Percentiles rank a stretch among this genome's conserved stretches.
Conservation (phyloP, 2,797 vertebrate species). For the Chloroceryle amazona region DNA sequence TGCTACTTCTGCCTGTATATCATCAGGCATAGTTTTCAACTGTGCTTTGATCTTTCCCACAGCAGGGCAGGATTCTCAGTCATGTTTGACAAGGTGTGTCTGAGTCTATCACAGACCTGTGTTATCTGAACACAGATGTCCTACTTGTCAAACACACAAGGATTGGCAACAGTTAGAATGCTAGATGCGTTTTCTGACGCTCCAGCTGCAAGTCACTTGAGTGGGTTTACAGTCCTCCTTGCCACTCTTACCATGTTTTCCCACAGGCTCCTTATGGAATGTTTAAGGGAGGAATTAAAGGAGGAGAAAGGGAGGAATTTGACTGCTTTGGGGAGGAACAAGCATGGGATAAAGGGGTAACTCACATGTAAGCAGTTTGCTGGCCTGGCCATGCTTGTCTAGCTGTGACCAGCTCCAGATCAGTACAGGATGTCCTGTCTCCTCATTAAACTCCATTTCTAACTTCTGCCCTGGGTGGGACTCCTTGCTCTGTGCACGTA, state of each 20-base stretch:
- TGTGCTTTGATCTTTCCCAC: not conserved
- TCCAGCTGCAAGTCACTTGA: not conserved
- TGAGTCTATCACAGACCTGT: not conserved
- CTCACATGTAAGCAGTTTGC: not conserved
- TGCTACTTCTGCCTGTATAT: not conserved
- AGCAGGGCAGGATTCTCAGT: not conserved
- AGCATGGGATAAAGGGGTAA: not conserved
- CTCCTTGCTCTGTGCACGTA: accelerated
- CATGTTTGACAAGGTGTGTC: not conserved
- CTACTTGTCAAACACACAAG: not conserved
- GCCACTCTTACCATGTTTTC: not conserved
- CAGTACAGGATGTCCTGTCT: not conserved
- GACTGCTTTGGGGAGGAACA: not conserved
- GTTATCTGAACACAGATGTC: not conserved
- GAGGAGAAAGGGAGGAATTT: not conserved
- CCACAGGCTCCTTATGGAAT: not conserved
- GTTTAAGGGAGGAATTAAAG: not conserved
- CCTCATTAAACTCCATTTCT: not conserved
- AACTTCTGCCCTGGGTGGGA: not conserved
- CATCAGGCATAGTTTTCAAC: not conserved
- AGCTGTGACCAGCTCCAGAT: not conserved
- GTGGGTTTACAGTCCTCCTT: not conserved
- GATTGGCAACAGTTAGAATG: not conserved
- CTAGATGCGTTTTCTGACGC: not conserved
- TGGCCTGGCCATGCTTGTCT: not conserved